Conservation (phyloP, 92 coral and sea anemone genomes). For the Palythoa grandiflora region DNA sequence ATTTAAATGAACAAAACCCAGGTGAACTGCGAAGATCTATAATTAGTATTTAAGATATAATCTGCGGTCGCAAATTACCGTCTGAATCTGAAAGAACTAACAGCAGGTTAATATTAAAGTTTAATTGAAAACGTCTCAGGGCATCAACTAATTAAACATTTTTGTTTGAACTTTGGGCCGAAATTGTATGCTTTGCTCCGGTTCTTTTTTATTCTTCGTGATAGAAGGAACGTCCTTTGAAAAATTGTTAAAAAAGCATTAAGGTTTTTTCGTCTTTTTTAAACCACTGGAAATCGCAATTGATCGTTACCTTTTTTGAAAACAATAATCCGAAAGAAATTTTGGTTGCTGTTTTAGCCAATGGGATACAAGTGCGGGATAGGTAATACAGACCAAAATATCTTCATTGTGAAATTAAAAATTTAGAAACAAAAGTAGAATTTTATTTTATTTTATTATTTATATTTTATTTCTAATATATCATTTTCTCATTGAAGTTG, state of each 20-base stretch:
- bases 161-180: background rate
- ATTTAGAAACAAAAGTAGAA: constrained; percentile 20
- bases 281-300: background rate
- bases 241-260: background rate
- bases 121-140: constrained; percentile 48
- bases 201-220: background rate
- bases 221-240: background rate
- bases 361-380: constrained; percentile 2
- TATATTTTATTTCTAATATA: background rate
- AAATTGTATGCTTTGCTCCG: background rate
- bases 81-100: background rate
- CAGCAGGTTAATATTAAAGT: constrained; percentile 35
- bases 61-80: background rate
- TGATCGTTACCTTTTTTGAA: background rate
- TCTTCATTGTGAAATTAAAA: background rate
- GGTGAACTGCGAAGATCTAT: background rate
- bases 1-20: background rate
- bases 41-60: background rate
- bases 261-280: background rate
- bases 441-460: background rate
- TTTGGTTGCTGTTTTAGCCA: constrained; percentile 12
- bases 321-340: background rate
- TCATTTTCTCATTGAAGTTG: background rate
- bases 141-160: background rate
- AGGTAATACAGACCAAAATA: constrained; percentile 8